phyloP scores from a whole-genome alignment of 2,113 vertebrate species.

The western clawed frog (Xenopus tropicalis) region UCB_Xtro_10.0 CM004443.2:130657501-130658000 shows the following conservation, averaged over 20 bases:
- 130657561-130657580: too few species aligned
- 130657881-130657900: not conserved
- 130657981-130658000: too few species aligned
- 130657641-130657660: constrained; percentile 90
- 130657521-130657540: too few species aligned
- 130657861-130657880: constrained; percentile 72
- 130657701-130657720: constrained; percentile 98
- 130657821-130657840: constrained; percentile 92
- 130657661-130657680: constrained; percentile 88
- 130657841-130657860: constrained; percentile 96
- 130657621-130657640: constrained; percentile 97
- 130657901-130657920: too few species aligned
- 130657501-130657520: too few species aligned
- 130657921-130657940: not conserved
- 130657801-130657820: constrained; percentile 90
- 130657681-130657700: constrained; percentile 96
- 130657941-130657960: too few species aligned
- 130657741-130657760: constrained; percentile 94
- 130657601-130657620: constrained; percentile 40
- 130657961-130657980: too few species aligned
- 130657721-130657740: constrained; percentile 87
- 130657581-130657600: too few species aligned
- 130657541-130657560: too few species aligned
- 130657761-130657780: constrained; percentile 98
- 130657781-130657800: constrained; percentile 92